Base-by-base conservation (phyloP, 1,140 invertebrate species). In the Aphaenogaster floridana region DNA sequence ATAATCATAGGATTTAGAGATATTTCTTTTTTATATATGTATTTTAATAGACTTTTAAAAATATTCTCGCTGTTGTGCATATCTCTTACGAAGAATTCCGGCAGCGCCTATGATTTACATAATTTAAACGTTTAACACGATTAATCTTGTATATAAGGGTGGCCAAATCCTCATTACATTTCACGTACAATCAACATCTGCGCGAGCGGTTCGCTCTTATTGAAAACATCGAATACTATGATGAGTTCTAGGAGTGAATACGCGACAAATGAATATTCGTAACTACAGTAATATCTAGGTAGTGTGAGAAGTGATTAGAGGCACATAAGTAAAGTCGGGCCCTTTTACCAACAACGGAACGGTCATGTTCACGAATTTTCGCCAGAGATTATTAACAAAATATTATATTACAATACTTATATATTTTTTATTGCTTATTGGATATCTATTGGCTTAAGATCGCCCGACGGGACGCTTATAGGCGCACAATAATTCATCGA, bases 361-460 rank as follows among this genome's bases (percentile, higher is more conserved):
- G 28, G 89, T 92, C 91, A 91, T 93, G 92, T 92, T 91, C 93
- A 94, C 91, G 92, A 93, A 94, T 92, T 92, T 95, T 92, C 92
- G 92, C 92, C 91, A 92, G 77, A 92, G 84, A 89, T 92, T 93
- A 91, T 94, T 94, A 94, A 94, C 93, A 95, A 95, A 95, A 95
- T 95, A 95, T 94, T 94, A 94, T 95, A 92, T 95, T 95, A 95
- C 93, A 93, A 94, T 94, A 92, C 92, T 90, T 94, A 92, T 93
- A 91, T 92, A 91, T 59, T 88, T 94, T 84, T 94, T 95, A 95
- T 95, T 94, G 93, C 94, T 95, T 59, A 59, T 95, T 95, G 87
- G 89, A 92, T 68, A 68, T 91, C 93, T 95, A 95, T 94, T 93
- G 92, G 94, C 92, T 94, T 94, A 94, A 71, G 88, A 92, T 91